Conservation (phyloP, 2,797 vertebrate species). For the Myiothlypis chrysogaster region DNA sequence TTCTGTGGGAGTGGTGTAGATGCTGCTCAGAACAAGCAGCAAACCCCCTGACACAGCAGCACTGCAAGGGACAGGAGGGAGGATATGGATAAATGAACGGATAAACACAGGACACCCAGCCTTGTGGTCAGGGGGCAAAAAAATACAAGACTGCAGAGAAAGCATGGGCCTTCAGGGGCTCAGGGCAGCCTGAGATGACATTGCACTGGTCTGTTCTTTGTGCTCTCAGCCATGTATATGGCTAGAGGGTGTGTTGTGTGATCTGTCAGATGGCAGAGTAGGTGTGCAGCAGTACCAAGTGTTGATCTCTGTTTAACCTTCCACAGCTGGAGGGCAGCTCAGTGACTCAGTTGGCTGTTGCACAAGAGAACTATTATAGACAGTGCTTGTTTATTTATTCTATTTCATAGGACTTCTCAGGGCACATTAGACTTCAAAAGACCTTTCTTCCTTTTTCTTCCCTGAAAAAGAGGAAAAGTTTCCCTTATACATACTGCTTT, state of each 20-base stretch:
- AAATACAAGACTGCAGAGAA: not conserved
- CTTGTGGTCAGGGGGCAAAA: not conserved
- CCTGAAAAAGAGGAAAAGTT: not conserved
- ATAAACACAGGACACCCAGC: not conserved
- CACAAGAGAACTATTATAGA: not conserved
- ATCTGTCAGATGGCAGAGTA: not conserved
- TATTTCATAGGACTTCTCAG: not conserved
- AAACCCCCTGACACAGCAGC: not conserved
- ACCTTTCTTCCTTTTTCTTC: not conserved
- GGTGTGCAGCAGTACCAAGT: not conserved
- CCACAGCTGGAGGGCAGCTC: not conserved
- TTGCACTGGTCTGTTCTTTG: rapidly evolving
- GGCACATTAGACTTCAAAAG: not conserved
- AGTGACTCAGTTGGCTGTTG: not conserved
- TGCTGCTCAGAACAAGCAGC: not conserved
- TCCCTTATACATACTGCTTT: not conserved
- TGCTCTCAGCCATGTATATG: rapidly evolving
- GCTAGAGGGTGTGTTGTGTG: not conserved
- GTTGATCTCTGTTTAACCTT: not conserved
- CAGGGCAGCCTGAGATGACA: rapidly evolving
- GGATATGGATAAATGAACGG: not conserved
- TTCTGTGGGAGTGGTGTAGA: not conserved
- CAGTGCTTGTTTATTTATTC: constrained; percentile 5
- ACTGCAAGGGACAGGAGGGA: not conserved
- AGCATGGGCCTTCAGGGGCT: not conserved